phyloP scores from a whole-genome alignment of 2,888 invertebrate species.

The Plemyria rubiginata region DNA sequence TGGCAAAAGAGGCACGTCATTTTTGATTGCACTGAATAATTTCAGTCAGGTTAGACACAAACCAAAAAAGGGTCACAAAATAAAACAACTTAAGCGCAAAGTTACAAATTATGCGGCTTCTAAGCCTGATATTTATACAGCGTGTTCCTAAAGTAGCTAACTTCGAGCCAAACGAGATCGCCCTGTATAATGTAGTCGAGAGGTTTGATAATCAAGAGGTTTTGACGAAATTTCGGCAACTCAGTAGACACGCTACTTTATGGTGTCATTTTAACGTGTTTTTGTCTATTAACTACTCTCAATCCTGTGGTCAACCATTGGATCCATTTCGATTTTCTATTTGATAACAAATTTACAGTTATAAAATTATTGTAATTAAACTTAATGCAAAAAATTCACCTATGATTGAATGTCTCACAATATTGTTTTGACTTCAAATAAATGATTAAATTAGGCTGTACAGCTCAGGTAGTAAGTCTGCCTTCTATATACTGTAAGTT shows the following conservation, averaged over 20 bases:
- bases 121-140: slow-evolving; percentile 40
- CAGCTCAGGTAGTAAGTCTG: too few species aligned
- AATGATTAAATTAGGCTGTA: too few species aligned
- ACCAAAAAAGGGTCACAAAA: slow-evolving; percentile 19
- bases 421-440: too few species aligned
- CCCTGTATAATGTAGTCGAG: slow-evolving; percentile 37
- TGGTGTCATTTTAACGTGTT: slow-evolving; percentile 6
- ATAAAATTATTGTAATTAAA: too few species aligned
- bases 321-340: too few species aligned
- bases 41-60: slow-evolving; percentile 9
- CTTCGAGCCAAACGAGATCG: slow-evolving; percentile 40
- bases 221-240: slow-evolving; percentile 13
- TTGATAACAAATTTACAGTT: too few species aligned
- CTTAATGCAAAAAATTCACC: too few species aligned
- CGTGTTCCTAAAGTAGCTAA: slow-evolving; percentile 37
- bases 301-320: too few species aligned
- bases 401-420: too few species aligned
- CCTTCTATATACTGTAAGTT: too few species aligned
- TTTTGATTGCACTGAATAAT: not conserved
- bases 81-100: slow-evolving; percentile 27
- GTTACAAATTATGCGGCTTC: slow-evolving; percentile 38
- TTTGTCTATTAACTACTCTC: too few species aligned
- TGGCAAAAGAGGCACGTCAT: too few species aligned
- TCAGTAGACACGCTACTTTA: slow-evolving; percentile 11
- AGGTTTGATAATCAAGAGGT: slow-evolving; percentile 24